Conservation (phyloP, 2,888 invertebrate genomes). For the Penaeus monodon region DNA sequence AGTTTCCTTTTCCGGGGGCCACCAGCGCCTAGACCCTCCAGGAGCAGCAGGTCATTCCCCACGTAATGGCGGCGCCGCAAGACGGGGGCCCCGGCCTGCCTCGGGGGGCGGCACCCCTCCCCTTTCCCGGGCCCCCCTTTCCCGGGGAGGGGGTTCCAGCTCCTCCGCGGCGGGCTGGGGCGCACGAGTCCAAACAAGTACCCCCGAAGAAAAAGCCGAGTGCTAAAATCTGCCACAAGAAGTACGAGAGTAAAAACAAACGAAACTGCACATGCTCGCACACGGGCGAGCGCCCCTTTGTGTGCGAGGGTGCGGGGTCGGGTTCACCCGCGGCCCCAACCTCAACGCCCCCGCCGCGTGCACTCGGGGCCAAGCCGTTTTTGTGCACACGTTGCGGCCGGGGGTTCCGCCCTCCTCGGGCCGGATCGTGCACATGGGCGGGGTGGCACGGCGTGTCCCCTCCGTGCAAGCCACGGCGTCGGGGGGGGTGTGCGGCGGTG, state of each 20-base stretch:
- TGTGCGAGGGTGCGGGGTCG: not conserved
- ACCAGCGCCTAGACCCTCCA: too few species aligned
- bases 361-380: not conserved
- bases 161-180: too few species aligned
- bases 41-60: too few species aligned
- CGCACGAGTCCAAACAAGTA: too few species aligned
- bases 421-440: not conserved
- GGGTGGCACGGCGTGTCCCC: not conserved
- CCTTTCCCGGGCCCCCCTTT: too few species aligned
- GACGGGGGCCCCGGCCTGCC: too few species aligned
- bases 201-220: too few species aligned
- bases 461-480: not conserved
- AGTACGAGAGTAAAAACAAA: constrained; percentile 3
- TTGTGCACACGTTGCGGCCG: not conserved
- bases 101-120: too few species aligned
- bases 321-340: constrained; percentile 9
- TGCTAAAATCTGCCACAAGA: not conserved
- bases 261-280: not conserved
- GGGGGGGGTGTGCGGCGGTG: not conserved
- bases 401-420: not conserved
- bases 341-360: constrained; percentile 4
- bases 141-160: too few species aligned
- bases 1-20: too few species aligned
- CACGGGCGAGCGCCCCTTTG: constrained; percentile 10
- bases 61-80: too few species aligned